Evolutionary conservation across 2,888 invertebrate genomes (phyloP).

Genomic region (Trissoscelio sp.): DNA sequence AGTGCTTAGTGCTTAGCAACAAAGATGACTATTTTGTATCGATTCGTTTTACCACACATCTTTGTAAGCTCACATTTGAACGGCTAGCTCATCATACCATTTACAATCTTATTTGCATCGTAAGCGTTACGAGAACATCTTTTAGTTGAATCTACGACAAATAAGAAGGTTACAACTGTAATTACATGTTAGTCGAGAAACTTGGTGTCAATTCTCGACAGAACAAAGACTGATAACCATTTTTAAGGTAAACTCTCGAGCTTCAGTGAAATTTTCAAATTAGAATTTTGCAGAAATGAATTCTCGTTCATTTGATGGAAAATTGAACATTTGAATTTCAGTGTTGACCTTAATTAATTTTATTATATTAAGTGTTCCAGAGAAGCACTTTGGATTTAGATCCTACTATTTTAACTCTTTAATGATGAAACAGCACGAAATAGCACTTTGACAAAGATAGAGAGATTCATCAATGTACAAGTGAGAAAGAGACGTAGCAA

Average conservation of each 20-base stretch:
- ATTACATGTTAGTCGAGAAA: constrained; percentile 36
- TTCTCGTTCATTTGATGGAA: not conserved
- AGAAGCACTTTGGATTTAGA: not conserved
- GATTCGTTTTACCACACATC: constrained; percentile 42
- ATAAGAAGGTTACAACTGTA: constrained; percentile 10
- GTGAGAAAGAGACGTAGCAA: too few relatives aligned
- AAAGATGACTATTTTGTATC: constrained; percentile 63
- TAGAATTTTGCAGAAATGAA: not conserved
- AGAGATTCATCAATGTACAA: too few relatives aligned
- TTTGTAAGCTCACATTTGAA: constrained; percentile 54
- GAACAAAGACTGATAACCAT: constrained; percentile 58
- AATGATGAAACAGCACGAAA: not conserved
- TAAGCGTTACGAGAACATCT: constrained; percentile 12
- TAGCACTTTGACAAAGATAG: not conserved
- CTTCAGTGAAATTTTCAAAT: not conserved
- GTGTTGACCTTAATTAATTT: not conserved
- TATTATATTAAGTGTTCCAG: constrained; percentile 22
- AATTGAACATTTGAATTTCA: not conserved
- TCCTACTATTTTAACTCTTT: not conserved
- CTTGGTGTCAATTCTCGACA: constrained; percentile 28
- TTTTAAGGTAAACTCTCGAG: not conserved
- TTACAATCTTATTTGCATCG: constrained; percentile 27
- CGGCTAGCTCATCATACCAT: constrained; percentile 41
- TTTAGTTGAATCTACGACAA: constrained; percentile 14
- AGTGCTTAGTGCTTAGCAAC: constrained; percentile 49